Conservation (phyloP, 2,797 vertebrate genomes). For the Paguma larvata region DNA sequence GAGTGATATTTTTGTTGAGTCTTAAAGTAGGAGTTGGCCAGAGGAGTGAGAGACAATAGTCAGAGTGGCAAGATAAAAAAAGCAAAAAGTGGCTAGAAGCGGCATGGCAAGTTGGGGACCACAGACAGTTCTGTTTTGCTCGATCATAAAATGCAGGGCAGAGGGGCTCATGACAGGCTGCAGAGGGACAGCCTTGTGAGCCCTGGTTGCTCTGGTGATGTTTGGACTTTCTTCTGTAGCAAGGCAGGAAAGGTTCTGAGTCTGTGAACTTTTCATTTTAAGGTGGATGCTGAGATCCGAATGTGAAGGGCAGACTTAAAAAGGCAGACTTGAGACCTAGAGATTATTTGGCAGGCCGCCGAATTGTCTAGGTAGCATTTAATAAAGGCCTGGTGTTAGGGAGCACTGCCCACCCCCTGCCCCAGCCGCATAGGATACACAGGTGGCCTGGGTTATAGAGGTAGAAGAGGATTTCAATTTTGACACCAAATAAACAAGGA, state of each 20-base stretch:
- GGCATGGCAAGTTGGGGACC: neutral
- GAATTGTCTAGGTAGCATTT: neutral
- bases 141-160: too few relatives aligned
- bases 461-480: neutral
- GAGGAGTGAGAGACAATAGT: neutral
- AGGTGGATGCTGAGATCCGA: neutral
- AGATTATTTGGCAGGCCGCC: neutral
- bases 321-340: neutral
- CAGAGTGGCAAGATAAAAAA: neutral
- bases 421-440: neutral
- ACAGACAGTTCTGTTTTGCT: too few relatives aligned
- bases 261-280: neutral
- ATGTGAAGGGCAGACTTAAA: neutral
- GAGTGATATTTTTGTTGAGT: neutral
- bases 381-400: neutral
- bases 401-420: too few relatives aligned
- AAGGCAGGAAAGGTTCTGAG: neutral
- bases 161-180: accelerated
- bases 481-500: neutral
- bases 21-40: neutral
- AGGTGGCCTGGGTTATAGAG: neutral
- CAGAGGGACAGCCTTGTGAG: too few relatives aligned
- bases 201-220: neutral
- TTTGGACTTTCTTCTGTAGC: neutral
- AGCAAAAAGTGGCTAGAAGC: neutral